phyloP scores from a whole-genome alignment of 2,888 invertebrate species.

The Desoria tigrina region DNA sequence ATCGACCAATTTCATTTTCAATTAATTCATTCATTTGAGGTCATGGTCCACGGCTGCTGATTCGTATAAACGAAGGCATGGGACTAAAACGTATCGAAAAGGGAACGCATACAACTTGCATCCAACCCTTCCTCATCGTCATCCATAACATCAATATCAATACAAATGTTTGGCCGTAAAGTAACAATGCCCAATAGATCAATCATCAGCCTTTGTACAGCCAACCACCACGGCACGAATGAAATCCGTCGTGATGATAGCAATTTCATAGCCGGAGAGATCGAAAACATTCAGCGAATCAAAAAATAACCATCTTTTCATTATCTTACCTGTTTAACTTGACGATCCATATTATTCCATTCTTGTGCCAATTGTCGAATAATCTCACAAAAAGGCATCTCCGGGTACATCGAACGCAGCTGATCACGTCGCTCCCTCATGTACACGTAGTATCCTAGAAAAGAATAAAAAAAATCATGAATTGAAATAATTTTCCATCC shows the following conservation, averaged over 20 bases:
- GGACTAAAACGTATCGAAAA: too few relatives aligned
- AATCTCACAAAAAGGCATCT: constrained; percentile 80
- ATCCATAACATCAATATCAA: too few relatives aligned
- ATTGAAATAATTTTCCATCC: too few relatives aligned
- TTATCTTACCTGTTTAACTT: constrained; percentile 69
- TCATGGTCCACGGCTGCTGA: too few relatives aligned
- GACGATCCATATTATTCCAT: constrained; percentile 81
- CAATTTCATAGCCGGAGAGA: not conserved
- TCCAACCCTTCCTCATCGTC: too few relatives aligned
- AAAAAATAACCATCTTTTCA: not conserved
- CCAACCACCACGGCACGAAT: too few relatives aligned
- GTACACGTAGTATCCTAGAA: constrained; percentile 53
- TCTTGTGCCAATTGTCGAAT: constrained; percentile 84
- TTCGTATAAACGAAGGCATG: not conserved
- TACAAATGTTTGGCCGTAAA: too few relatives aligned
- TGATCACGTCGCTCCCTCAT: constrained; percentile 54
- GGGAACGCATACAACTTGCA: too few relatives aligned
- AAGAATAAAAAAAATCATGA: not conserved
- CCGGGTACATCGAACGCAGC: constrained; percentile 54
- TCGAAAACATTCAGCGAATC: not conserved
- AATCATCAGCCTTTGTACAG: too few relatives aligned
- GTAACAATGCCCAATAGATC: too few relatives aligned
- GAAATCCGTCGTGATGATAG: not conserved
- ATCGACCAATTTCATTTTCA: not conserved
- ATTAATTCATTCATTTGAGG: constrained; percentile 1